A percentile compares a stretch with the other conserved stretches of the same genome.
Conservation (phyloP, 2,888 invertebrate species). For the Leptinotarsa tumamoca region DNA sequence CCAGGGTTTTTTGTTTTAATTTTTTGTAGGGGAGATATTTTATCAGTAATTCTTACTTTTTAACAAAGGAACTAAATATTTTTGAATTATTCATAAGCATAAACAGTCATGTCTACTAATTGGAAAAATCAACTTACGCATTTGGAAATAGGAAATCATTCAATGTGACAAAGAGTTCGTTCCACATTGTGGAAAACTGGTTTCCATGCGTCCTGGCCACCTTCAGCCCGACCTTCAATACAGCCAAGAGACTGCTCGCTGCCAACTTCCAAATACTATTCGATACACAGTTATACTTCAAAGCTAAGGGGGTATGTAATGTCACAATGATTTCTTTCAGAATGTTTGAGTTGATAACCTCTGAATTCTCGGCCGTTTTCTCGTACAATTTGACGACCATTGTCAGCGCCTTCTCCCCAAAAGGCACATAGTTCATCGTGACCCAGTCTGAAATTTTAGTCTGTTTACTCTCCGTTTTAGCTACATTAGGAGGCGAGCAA, state of each 20-base stretch:
- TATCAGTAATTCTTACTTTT: no score
- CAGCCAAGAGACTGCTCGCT: slow-evolving; percentile 79
- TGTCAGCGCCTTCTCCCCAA: slow-evolving; percentile 83
- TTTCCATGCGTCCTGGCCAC: slow-evolving; percentile 84
- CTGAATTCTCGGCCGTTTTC: slow-evolving; percentile 76
- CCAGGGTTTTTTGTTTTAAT: no score
- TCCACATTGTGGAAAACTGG: slow-evolving; percentile 85
- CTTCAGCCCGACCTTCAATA: slow-evolving; percentile 87
- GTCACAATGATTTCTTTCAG: slow-evolving; percentile 76
- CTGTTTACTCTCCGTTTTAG: slow-evolving; percentile 67
- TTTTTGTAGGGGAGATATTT: no score
- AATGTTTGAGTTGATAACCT: slow-evolving; percentile 79
- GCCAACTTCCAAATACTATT: slow-evolving; percentile 87
- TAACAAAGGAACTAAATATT: no score
- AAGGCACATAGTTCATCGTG: slow-evolving; percentile 86
- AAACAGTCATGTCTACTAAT: no score
- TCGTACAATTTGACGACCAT: slow-evolving; percentile 82
- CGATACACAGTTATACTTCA: slow-evolving; percentile 85
- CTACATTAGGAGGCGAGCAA: slow-evolving; percentile 74
- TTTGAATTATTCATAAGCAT: no score
- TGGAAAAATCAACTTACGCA: slow-evolving; percentile 68
- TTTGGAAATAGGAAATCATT: slow-evolving; percentile 93
- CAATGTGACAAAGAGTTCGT: slow-evolving; percentile 84
- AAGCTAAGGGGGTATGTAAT: slow-evolving; percentile 78
- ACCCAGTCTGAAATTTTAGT: slow-evolving; percentile 76